These are phyloP conservation scores for Pachypeltis micranthus DNA, from an alignment of 1,140 invertebrate genomes.

Conservation along the genomic window DNA sequence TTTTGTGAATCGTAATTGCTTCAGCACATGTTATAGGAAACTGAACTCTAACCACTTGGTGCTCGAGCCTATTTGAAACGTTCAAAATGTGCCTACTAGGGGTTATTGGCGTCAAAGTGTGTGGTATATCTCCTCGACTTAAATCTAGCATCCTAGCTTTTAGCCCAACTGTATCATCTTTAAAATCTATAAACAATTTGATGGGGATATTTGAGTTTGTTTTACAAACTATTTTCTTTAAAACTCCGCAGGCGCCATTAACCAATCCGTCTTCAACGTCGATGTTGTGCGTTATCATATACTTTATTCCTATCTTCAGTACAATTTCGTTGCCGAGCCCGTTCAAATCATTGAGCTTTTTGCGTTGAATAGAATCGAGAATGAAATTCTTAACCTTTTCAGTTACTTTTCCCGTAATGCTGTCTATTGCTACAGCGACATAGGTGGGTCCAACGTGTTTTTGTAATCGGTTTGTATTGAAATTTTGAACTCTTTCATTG, in stretches of 20 bases:
- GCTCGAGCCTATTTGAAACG: no score
- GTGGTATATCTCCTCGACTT: slow-evolving; percentile 16
- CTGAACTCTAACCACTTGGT: slow-evolving; percentile 21
- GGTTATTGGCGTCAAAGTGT: slow-evolving; percentile 21
- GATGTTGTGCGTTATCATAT: slow-evolving; percentile 34
- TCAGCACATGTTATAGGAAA: slow-evolving; percentile 27
- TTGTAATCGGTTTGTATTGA: no score
- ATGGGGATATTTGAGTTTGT: slow-evolving; percentile 23
- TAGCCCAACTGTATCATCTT: slow-evolving; percentile 19
- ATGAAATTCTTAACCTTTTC: no score
- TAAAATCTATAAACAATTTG: slow-evolving; percentile 23
- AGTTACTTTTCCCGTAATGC: no score
- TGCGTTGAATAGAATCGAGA: no score
- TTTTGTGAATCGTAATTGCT: slow-evolving; percentile 31
- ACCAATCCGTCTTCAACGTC: slow-evolving; percentile 32
- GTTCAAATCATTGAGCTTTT: slow-evolving; percentile 27
- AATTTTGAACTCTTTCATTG: no score
- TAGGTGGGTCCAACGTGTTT: no score
- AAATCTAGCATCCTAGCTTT: slow-evolving; percentile 23
- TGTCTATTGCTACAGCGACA: no score
- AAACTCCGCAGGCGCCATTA: slow-evolving; percentile 32
- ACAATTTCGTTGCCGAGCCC: slow-evolving; percentile 32
- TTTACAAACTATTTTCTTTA: slow-evolving; percentile 29
- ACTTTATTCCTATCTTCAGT: slow-evolving; percentile 28
- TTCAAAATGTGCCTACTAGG: slow-evolving; percentile 10